Evolutionary conservation across 2,113 vertebrate genomes (phyloP).

Genomic region (Myodes glareolus): DNA sequence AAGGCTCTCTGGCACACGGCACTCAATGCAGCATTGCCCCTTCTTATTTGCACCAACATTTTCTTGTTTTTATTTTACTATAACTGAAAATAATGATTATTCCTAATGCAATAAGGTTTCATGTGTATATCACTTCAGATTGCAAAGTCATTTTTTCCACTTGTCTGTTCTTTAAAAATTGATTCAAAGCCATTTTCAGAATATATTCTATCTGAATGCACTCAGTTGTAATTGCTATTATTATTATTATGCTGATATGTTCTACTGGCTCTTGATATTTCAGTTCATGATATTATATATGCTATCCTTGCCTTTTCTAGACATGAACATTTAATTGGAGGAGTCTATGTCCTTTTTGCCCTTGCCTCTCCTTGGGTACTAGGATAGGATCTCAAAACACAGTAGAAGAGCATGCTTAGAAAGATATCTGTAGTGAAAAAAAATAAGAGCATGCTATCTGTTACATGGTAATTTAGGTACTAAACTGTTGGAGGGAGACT

Average conservation of each 20-base stretch:
- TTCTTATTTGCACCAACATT: slow-evolving; percentile 44
- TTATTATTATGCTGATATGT: not conserved
- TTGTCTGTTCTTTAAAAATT: not conserved
- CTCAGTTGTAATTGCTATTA: not conserved
- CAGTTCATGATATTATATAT: not conserved
- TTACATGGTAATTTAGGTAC: not conserved
- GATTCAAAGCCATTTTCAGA: not conserved
- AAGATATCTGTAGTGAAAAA: too few relatives aligned
- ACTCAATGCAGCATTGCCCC: not conserved
- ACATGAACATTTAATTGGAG: not conserved
- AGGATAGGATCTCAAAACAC: not conserved
- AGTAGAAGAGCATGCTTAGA: too few relatives aligned
- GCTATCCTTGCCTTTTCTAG: not conserved
- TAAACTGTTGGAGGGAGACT: not conserved
- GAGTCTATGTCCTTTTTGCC: not conserved
- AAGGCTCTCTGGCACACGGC: not conserved
- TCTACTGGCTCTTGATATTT: not conserved
- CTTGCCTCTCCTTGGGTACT: not conserved
- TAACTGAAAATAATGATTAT: not conserved
- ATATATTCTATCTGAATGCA: not conserved
- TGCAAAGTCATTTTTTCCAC: not conserved
- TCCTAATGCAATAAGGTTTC: not conserved
- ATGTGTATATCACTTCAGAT: not conserved
- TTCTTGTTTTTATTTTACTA: not conserved
- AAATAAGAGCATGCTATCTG: not conserved